Conservation (phyloP, 2,888 invertebrate genomes). For the Omphaloscelis lunosa region DNA sequence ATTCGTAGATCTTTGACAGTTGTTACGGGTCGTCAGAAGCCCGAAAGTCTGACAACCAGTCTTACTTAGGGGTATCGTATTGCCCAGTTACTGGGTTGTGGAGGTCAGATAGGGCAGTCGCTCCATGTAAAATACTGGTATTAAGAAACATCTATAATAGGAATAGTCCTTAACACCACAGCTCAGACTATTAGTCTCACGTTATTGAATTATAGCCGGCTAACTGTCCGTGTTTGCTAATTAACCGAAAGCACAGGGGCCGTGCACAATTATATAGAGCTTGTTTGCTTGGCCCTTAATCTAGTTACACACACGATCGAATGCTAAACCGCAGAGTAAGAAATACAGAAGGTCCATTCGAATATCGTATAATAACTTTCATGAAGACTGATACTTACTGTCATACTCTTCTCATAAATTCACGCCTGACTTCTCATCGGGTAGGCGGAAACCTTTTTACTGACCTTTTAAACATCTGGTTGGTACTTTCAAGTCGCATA, state of each 20-base stretch:
- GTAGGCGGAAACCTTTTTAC: neutral
- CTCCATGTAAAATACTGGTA: too few species aligned
- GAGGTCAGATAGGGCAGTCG: too few species aligned
- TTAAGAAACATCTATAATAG: neutral
- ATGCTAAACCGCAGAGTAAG: conserved; percentile 30
- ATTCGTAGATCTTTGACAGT: too few species aligned
- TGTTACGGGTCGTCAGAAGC: too few species aligned
- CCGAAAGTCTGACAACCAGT: too few species aligned
- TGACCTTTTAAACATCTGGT: neutral
- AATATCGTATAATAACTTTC: neutral
- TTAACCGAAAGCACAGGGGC: conserved; percentile 60
- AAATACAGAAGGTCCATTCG: conserved; percentile 18
- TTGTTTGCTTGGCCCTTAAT: conserved; percentile 65
- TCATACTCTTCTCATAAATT: neutral
- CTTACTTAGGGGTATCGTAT: too few species aligned
- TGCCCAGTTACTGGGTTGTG: too few species aligned
- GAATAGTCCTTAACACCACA: conserved; percentile 32
- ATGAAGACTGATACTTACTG: neutral
- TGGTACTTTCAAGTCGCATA: neutral
- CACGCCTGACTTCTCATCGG: neutral
- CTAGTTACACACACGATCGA: conserved; percentile 67
- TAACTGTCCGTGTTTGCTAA: conserved; percentile 63
- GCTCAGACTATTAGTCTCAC: conserved; percentile 47
- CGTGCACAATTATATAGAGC: conserved; percentile 65
- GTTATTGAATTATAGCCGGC: conserved; percentile 54